Conservation (phyloP, 2,797 vertebrate species). For the Garrulus glandarius region DNA sequence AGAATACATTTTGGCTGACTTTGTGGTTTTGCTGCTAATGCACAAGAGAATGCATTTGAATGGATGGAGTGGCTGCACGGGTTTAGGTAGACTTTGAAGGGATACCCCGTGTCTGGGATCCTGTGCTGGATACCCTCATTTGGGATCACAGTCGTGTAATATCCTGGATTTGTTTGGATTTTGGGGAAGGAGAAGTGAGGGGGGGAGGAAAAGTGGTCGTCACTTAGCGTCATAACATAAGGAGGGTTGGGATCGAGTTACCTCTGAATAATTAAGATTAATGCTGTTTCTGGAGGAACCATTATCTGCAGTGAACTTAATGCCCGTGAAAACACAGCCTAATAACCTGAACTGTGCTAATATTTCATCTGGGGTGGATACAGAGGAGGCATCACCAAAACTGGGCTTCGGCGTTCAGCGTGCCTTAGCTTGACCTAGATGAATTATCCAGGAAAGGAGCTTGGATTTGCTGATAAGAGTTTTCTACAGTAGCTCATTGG, state of each 20-base stretch:
- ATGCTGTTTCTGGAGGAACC: not conserved
- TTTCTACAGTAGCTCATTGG: not conserved
- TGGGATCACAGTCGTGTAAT: accelerated
- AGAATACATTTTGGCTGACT: slow-evolving; percentile 49
- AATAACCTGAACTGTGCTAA: not conserved
- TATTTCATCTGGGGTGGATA: not conserved
- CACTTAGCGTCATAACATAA: accelerated
- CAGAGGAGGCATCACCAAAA: not conserved
- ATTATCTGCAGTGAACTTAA: not conserved
- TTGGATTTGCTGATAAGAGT: slow-evolving; percentile 43
- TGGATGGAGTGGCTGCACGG: not conserved
- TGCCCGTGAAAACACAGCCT: not conserved
- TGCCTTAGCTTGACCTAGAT: slow-evolving; percentile 22
- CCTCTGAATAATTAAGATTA: not conserved
- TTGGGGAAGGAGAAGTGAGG: not conserved
- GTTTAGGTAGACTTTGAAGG: not conserved
- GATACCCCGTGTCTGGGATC: not conserved
- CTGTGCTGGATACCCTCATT: accelerated
- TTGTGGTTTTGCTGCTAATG: slow-evolving; percentile 51
- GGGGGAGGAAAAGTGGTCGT: not conserved
- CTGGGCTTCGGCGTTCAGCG: not conserved
- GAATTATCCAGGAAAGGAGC: slow-evolving; percentile 1
- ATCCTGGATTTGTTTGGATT: not conserved
- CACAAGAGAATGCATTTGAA: not conserved
- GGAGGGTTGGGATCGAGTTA: not conserved